Conservation (phyloP, 2,888 invertebrate species). For the Rotaria sp. region DNA sequence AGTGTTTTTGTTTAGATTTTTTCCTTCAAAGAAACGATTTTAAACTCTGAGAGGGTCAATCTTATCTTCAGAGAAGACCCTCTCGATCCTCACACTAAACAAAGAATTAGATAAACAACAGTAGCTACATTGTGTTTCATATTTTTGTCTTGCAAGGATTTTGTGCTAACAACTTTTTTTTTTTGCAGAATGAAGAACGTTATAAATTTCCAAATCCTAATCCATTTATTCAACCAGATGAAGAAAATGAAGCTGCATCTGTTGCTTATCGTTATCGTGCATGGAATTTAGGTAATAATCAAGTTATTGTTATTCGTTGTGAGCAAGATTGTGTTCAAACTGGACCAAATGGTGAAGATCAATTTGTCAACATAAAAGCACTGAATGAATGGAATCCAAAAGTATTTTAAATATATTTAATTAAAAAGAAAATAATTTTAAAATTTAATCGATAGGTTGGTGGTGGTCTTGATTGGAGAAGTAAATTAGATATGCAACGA, state of each 20-base stretch:
- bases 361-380: slow-evolving; percentile 85
- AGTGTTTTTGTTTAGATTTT: too few species aligned
- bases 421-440: not conserved
- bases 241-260: slow-evolving; percentile 74
- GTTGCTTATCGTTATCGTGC: slow-evolving; percentile 92
- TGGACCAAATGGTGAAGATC: slow-evolving; percentile 68
- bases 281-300: slow-evolving; percentile 87
- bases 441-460: slow-evolving; percentile 60
- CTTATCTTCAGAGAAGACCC: too few species aligned
- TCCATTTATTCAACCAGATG: slow-evolving; percentile 57
- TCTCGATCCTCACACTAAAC: too few species aligned
- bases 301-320: slow-evolving; percentile 82
- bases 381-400: slow-evolving; percentile 98
- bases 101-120: too few species aligned
- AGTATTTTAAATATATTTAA: slow-evolving; percentile 47
- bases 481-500: slow-evolving; percentile 90
- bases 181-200: slow-evolving; percentile 32
- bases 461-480: slow-evolving; percentile 95
- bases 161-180: not conserved
- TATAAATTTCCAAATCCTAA: slow-evolving; percentile 33
- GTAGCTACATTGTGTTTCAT: too few species aligned
- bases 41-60: too few species aligned
- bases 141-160: too few species aligned
- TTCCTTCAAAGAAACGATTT: too few species aligned
- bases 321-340: slow-evolving; percentile 84